A percentile compares a stretch with the other conserved stretches of the same genome.
phyloP scores from a whole-genome alignment of 2,888 invertebrate genomes.

The Platerodrilus igneus region DNA sequence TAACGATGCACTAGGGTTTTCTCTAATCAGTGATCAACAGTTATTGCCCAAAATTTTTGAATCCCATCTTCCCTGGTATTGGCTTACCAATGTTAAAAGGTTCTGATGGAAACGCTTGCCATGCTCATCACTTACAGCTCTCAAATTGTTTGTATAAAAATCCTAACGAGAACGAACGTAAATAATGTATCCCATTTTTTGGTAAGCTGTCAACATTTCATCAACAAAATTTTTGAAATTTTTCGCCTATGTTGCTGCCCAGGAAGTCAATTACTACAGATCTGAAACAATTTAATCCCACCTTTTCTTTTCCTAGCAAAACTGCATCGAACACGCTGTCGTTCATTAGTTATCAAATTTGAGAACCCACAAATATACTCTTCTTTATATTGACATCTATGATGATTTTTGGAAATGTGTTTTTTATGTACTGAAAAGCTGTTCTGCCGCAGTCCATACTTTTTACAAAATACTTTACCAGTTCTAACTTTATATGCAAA shows the following conservation, averaged over 20 bases:
- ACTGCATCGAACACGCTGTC: conserved; percentile 15
- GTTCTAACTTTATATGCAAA: conserved; percentile 12
- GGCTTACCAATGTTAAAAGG: conserved; percentile 36
- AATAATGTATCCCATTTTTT: conserved; percentile 31
- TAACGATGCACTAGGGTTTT: too few relatives aligned
- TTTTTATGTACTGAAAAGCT: conserved; percentile 13
- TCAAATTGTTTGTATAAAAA: conserved; percentile 37
- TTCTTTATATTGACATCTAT: conserved; percentile 20
- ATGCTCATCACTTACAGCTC: conserved; percentile 36
- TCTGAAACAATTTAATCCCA: conserved; percentile 12
- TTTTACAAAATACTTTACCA: conserved; percentile 17
- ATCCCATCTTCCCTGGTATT: conserved; percentile 39
- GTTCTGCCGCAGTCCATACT: conserved; percentile 9
- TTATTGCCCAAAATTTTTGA: conserved; percentile 38
- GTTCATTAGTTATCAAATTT: conserved; percentile 19
- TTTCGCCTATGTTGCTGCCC: conserved; percentile 20
- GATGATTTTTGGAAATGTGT: conserved; percentile 16
- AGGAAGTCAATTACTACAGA: conserved; percentile 13
- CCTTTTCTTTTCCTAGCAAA: conserved; percentile 15
- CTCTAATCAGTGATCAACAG: conserved; percentile 33
- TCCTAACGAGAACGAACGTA: conserved; percentile 33
- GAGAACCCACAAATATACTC: conserved; percentile 18
- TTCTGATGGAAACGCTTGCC: conserved; percentile 41
- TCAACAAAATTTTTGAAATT: conserved; percentile 18
- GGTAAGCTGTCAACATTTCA: conserved; percentile 16